Base-by-base conservation (phyloP, 1,140 invertebrate species). In the Ostrea denselamellosa region DNA sequence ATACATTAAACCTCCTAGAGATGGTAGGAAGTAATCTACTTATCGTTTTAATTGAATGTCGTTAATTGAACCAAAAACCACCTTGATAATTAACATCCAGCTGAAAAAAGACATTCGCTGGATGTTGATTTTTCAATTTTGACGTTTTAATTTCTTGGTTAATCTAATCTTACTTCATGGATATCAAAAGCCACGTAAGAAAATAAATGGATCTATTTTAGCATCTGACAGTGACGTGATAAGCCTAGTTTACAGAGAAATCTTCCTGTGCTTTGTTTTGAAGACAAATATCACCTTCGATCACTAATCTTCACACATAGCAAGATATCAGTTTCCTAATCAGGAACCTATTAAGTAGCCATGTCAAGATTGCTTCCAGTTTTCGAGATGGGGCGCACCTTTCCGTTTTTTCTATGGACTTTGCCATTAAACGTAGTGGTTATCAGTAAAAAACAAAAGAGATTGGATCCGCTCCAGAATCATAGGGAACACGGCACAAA, bases 271-370 rank as follows among this genome's bases (percentile, higher is more conserved):
- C 56, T 62, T 62, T 62, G n/a, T 62, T 62, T 62, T 62, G 56
- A 19, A 19, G 56, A 19, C n/a, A 62, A 62, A 62, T 17, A n/a
- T 62, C 56, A 19, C 56, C 5, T 62, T 19, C 56, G 17, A 62
- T 62, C 56, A 62, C 56, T 62, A 62, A 62, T 62, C 56, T 62
- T 19, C 56, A 62, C 56, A 19, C 56, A 19, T 19, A 62, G 17
- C 17, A 62, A 62, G n/a, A 62, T 62, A 62, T 62, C 56, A 62
- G 56, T 19, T 62, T 62, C 17, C 56, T 62, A 62, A 62, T 62
- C 56, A 62, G n/a, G 17, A 62, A 62, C n/a, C 56, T 62, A 62
- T 34, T 77, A 17, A 77, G 68, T 77, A 34, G 68, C 68, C 68
- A 34, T 77, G 68, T 77, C 68, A 77, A 77, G 28, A 28, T 25